phyloP scores from a whole-genome alignment of 2,113 vertebrate species.

The Muntiacus reevesi region DNA sequence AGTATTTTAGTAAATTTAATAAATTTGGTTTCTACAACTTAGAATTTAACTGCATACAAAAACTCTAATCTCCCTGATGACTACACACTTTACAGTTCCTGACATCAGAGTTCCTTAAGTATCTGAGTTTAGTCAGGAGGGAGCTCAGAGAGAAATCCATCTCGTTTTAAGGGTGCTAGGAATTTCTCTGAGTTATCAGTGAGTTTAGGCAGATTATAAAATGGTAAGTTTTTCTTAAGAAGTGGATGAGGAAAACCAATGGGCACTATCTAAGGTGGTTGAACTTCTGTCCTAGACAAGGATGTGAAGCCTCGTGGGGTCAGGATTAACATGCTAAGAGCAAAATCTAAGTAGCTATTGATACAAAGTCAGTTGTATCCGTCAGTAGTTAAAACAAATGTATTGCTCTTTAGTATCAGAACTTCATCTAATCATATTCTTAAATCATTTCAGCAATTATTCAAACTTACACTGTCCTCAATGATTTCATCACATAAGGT shows the following conservation, averaged over 20 bases:
- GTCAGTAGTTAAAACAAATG: not conserved
- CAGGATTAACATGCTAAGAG: not conserved
- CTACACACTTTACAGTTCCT: not conserved
- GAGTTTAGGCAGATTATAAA: conserved; percentile 1
- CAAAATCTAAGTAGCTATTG: not conserved
- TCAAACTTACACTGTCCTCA: not conserved
- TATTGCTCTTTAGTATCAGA: not conserved
- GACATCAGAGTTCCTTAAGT: not conserved
- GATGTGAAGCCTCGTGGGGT: not conserved
- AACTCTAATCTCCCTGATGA: not conserved
- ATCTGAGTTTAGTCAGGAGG: not conserved
- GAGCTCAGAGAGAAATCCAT: not conserved
- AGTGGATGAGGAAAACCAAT: not conserved
- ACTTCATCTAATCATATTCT: not conserved
- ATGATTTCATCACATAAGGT: not conserved
- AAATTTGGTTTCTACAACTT: not conserved
- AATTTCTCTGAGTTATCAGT: not conserved
- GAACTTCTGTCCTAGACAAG: not conserved
- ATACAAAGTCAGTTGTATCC: not conserved
- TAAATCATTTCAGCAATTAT: not conserved
- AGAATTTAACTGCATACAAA: not conserved
- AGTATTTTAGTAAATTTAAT: not conserved
- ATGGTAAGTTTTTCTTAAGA: not conserved
- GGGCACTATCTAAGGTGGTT: not conserved
- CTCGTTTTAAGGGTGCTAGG: not conserved